These are phyloP conservation scores for Heliconius nattereri DNA, from an alignment of 1,140 invertebrate species.

Conservation along the genomic window DNA sequence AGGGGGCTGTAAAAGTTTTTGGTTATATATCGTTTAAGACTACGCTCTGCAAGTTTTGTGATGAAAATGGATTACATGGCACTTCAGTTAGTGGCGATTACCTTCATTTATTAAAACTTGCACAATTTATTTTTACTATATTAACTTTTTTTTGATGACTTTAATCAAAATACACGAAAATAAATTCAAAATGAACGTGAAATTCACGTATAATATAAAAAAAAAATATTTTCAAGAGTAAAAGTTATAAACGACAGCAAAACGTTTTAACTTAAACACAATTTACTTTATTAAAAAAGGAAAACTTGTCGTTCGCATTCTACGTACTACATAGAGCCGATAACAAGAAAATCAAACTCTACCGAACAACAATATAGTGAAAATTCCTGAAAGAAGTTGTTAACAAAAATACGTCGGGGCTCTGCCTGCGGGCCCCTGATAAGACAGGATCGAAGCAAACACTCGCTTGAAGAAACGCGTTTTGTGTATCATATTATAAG, in stretches of 20 bases:
- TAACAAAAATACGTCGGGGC: constrained; percentile 73
- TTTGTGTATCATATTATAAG: constrained; percentile 29
- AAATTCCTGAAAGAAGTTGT: constrained; percentile 78
- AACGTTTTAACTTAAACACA: constrained; percentile 22
- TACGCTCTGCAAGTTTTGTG: constrained; percentile 30
- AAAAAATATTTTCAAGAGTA: neutral
- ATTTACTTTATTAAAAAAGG: constrained; percentile 39
- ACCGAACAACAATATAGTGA: constrained; percentile 60
- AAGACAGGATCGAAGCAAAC: constrained; percentile 64
- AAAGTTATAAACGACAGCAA: constrained; percentile 3
- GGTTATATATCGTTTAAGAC: constrained; percentile 61
- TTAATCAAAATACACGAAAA: neutral
- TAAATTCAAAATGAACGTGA: neutral
- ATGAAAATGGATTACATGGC: constrained; percentile 37
- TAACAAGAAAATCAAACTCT: constrained; percentile 69
- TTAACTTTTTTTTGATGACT: neutral
- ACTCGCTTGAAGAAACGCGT: constrained; percentile 41
- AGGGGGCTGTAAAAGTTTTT: constrained; percentile 55
- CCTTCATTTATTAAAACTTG: constrained; percentile 28
- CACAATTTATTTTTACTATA: constrained; percentile 12
- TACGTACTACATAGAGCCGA: constrained; percentile 48
- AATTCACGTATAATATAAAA: neutral
- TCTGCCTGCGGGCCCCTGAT: constrained; percentile 69
- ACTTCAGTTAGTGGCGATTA: constrained; percentile 32
- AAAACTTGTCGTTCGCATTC: constrained; percentile 39